Percentiles rank a stretch among this genome's conserved stretches.
Conservation (phyloP, 2,888 invertebrate genomes). For the Eurois occulta region DNA sequence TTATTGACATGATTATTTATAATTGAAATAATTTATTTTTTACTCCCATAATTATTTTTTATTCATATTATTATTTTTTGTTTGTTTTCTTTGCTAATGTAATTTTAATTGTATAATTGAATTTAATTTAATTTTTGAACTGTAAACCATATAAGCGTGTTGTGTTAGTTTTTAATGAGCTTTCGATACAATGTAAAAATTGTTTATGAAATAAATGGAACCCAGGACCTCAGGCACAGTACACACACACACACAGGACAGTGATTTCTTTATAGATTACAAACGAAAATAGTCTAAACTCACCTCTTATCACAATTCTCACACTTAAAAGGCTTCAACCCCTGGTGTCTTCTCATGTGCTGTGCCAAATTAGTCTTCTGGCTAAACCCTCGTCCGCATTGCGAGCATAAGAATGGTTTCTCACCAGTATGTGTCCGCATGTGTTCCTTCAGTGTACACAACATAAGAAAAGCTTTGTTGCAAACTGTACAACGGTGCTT, state of each 20-base stretch:
- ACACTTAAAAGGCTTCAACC: slow-evolving; percentile 85
- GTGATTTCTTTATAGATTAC: not conserved
- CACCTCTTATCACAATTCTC: slow-evolving; percentile 81
- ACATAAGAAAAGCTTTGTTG: slow-evolving; percentile 86
- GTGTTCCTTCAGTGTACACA: slow-evolving; percentile 91
- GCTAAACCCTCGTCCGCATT: slow-evolving; percentile 91
- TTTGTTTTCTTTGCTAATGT: no score
- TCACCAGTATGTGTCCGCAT: slow-evolving; percentile 91
- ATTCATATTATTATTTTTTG: no score
- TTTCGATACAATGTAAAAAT: no score
- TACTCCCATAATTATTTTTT: no score
- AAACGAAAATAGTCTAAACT: not conserved
- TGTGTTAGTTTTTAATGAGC: no score
- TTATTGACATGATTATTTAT: no score
- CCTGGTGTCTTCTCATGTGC: slow-evolving; percentile 90
- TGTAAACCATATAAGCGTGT: no score
- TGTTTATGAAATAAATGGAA: no score
- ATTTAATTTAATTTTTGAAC: no score
- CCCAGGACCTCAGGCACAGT: not conserved
- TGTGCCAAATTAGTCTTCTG: slow-evolving; percentile 91
- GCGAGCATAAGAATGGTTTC: slow-evolving; percentile 90
- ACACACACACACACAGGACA: not conserved
- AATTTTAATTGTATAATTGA: no score
- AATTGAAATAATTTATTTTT: no score
- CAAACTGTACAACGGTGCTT: slow-evolving; percentile 88